Evolutionary conservation across 2,888 invertebrate genomes (phyloP), one percentile per base, ranked within the genome.

Genomic region (Exocentrus adspersus): DNA sequence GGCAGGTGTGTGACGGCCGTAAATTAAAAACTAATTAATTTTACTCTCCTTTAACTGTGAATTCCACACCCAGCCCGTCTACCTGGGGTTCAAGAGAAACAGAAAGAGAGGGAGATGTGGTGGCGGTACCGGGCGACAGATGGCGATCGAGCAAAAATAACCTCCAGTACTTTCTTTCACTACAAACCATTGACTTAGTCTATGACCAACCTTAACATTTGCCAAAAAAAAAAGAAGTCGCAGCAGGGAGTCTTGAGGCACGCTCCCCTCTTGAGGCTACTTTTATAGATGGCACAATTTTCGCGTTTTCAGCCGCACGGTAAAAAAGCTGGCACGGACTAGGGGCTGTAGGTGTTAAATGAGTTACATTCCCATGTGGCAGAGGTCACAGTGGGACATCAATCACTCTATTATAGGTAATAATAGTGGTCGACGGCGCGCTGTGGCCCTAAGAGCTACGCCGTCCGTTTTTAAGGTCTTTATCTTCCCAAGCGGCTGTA

Each of bases 371-470:
- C 78, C 76, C 73, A 71, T 67, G 74, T 78, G 80, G 78, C 79
- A 79, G 74, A 79, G 80, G 80, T 79, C 78, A 71, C 74, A 73
- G 76, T 77, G 69, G 77, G 78, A 77, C 79, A 80, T 80, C 79
- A 79, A 79, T 80, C 79, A 79, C 75, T 79, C 72, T 75, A 79
- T 79, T 79, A 79, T 78, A 70, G 78, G 77, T 78, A 79, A 79
- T 78, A 79, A 79, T 78, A 77, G 70, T 62, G 70, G 60, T 68
- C 57, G 51, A 63, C 68, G 62, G 51, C 63, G n/a, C n/a, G n/a
- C n/a, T n/a, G n/a, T n/a, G 62, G 64, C 65, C 50, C 59, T 37
- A 50, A 41, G 37, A 48, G 37, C 12, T 45, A 53, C 14, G 20
- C 42, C 21, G 53, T 53, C 21, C 48, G 5, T 41, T 53, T 53